Evolutionary conservation across 2,888 invertebrate genomes (phyloP).

Genomic region (Parasteatoda lunata): DNA sequence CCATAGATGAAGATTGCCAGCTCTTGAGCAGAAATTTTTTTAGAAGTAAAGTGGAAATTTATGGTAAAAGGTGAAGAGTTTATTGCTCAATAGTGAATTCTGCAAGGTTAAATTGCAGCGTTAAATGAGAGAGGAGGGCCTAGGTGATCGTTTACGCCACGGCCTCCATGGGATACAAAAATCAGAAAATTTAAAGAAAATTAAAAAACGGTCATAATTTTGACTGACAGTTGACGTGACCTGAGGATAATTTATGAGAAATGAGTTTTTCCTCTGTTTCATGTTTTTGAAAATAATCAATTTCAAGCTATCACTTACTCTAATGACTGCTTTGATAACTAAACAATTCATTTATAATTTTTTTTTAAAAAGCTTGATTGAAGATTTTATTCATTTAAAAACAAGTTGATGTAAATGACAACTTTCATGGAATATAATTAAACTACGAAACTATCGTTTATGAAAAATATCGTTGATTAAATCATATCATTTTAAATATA

Average conservation of each 20-base stretch:
- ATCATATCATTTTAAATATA: no score
- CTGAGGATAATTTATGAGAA: conserved; percentile 41
- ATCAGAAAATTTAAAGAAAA: conserved; percentile 31
- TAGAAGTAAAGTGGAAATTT: conserved; percentile 59
- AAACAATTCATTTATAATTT: no score
- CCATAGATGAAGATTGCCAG: conserved; percentile 24
- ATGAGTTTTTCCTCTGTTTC: neutral
- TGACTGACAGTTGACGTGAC: conserved; percentile 39
- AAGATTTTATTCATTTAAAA: no score
- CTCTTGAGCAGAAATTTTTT: conserved; percentile 23
- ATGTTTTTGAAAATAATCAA: no score
- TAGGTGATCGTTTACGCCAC: conserved; percentile 33
- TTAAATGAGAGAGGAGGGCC: conserved; percentile 38
- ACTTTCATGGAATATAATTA: no score
- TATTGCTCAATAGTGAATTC: conserved; percentile 45
- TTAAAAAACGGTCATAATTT: neutral
- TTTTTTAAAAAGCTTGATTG: no score
- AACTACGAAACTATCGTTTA: no score
- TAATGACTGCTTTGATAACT: no score
- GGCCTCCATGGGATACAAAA: conserved; percentile 38
- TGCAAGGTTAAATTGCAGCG: conserved; percentile 36
- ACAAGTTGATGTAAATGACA: no score
- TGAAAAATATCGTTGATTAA: no score
- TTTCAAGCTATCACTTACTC: no score
- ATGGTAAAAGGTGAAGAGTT: conserved; percentile 58